phyloP scores from a whole-genome alignment of 2,797 vertebrate genomes.

The Coregonus sp. region DNA sequence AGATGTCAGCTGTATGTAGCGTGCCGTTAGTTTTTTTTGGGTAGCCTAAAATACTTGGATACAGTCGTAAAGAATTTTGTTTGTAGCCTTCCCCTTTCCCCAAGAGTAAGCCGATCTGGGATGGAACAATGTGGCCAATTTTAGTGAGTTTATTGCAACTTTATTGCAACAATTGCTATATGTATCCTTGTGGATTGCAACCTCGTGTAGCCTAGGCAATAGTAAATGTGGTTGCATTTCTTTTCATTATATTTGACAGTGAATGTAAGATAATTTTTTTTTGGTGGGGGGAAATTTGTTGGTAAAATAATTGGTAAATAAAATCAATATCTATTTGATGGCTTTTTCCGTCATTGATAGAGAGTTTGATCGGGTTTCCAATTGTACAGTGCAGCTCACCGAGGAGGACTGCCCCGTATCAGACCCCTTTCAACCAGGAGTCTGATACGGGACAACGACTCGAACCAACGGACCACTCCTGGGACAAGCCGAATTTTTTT shows the following conservation, averaged over 20 bases:
- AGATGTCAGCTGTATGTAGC: slow-evolving; percentile 13
- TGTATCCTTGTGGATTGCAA: not conserved
- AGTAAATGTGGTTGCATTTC: not conserved
- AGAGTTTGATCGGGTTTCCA: slow-evolving; percentile 39
- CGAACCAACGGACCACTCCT: slow-evolving; percentile 29
- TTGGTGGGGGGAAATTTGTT: not conserved
- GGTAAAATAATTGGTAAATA: not conserved
- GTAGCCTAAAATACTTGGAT: not conserved
- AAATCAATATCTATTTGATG: slow-evolving; percentile 49
- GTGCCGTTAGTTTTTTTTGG: not conserved
- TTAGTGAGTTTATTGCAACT: not conserved
- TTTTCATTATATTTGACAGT: slow-evolving; percentile 2
- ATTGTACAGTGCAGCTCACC: slow-evolving; percentile 29
- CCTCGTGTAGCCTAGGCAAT: not conserved
- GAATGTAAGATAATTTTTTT: not conserved
- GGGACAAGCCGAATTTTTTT: slow-evolving; percentile 29
- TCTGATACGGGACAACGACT: slow-evolving; percentile 29
- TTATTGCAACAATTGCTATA: not conserved
- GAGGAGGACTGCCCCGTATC: slow-evolving; percentile 18
- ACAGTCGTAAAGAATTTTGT: not conserved
- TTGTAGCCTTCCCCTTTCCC: not conserved
- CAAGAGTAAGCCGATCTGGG: not conserved
- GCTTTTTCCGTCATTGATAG: slow-evolving; percentile 46
- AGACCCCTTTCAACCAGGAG: slow-evolving; percentile 19
- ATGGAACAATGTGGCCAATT: not conserved